phyloP scores from a whole-genome alignment of 2,888 invertebrate species.

The Adineta ricciae region DNA sequence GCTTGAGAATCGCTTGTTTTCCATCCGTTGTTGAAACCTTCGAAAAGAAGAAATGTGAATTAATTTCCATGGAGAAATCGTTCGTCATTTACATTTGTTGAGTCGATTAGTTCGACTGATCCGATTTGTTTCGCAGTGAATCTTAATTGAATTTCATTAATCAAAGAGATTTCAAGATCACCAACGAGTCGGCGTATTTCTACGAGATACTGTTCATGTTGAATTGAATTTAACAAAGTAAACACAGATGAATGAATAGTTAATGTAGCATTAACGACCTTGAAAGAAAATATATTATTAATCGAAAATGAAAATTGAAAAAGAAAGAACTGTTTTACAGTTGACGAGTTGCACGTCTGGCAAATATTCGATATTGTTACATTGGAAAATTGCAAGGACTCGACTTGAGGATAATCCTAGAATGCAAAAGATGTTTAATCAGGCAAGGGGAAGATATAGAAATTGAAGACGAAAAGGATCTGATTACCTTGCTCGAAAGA shows the following conservation, averaged over 20 bases:
- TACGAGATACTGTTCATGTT: not conserved
- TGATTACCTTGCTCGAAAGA: not conserved
- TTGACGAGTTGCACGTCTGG: no score
- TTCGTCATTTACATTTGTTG: not conserved
- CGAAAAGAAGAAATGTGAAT: no score
- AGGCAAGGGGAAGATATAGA: not conserved
- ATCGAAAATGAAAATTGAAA: not conserved
- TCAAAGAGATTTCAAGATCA: not conserved
- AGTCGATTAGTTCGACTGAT: not conserved
- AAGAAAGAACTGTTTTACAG: not conserved
- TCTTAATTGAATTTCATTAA: not conserved
- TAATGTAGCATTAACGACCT: not conserved
- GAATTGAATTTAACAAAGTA: not conserved
- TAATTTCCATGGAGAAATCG: no score
- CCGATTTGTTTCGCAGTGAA: not conserved
- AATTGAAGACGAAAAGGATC: not conserved
- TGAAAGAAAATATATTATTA: not conserved
- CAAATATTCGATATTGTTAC: not conserved
- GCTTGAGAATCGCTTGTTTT: not conserved
- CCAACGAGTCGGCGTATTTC: not conserved
- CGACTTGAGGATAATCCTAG: not conserved
- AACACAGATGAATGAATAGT: not conserved
- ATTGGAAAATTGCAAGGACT: conserved; percentile 10
- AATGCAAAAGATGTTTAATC: not conserved
- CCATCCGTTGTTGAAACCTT: not conserved